Conservation (phyloP, 2,113 vertebrate species). For the Spea bombifrons region DNA sequence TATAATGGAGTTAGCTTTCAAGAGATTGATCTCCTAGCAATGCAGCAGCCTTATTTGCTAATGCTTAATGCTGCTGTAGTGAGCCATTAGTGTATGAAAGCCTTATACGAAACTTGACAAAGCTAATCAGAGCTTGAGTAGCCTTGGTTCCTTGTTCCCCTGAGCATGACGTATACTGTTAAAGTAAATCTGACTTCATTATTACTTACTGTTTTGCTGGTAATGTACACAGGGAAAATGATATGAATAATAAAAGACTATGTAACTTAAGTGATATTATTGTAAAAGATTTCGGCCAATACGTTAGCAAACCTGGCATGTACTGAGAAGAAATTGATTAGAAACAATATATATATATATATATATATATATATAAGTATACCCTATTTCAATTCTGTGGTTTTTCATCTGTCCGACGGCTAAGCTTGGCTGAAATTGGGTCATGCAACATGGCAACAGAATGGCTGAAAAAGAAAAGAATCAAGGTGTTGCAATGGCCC, state of each 20-base stretch:
- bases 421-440: no score
- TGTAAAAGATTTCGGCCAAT: neutral
- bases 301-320: neutral
- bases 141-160: constrained; percentile 10
- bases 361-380: no score
- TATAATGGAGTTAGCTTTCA: constrained; percentile 38
- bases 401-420: no score
- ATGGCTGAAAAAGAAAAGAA: no score
- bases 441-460: no score
- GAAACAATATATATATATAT: no score
- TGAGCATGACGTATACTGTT: constrained; percentile 29
- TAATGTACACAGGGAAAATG: neutral
- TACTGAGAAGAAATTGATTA: no score
- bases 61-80: constrained; percentile 28
- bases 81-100: constrained; percentile 28
- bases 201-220: neutral
- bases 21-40: constrained; percentile 22
- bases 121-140: constrained; percentile 42
- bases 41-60: constrained; percentile 22
- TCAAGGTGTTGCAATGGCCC: no score
- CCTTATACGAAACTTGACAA: constrained; percentile 18
- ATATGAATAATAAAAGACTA: neutral
- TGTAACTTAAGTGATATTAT: neutral
- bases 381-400: no score
- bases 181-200: constrained; percentile 18